Evolutionary conservation across 1,140 invertebrate genomes (phyloP).

Genomic region (Tribolium madens): DNA sequence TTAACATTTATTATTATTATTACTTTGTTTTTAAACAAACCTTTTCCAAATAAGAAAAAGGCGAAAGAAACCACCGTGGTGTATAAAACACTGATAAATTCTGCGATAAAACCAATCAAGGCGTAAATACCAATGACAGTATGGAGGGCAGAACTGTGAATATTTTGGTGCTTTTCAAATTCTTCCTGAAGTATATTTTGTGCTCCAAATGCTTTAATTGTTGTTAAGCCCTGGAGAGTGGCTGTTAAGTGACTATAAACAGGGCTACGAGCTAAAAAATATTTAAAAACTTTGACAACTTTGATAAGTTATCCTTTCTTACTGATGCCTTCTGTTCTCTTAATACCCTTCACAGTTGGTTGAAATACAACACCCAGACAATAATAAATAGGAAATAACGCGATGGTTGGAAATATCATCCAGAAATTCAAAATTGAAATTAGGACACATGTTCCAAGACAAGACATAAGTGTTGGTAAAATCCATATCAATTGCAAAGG

Average conservation of each 20-base stretch:
- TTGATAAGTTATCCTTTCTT: background rate
- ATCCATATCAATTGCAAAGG: conserved; percentile 76
- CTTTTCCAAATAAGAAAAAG: conserved; percentile 66
- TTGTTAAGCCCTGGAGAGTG: conserved; percentile 79
- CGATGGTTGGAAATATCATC: background rate
- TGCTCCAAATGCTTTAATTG: conserved; percentile 86
- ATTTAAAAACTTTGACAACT: background rate
- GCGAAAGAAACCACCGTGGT: conserved; percentile 69
- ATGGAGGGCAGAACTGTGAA: conserved; percentile 76
- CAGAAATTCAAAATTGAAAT: background rate
- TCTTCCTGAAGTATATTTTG: conserved; percentile 82
- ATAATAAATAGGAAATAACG: background rate
- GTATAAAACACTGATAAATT: conserved; percentile 78
- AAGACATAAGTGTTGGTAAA: conserved; percentile 30
- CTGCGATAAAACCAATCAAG: conserved; percentile 69
- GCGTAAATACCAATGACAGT: conserved; percentile 75
- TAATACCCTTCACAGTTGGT: background rate
- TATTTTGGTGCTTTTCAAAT: conserved; percentile 83
- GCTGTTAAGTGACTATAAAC: conserved; percentile 77
- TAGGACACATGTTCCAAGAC: background rate
- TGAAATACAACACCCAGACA: conserved; percentile 2
- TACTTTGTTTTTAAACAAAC: conserved; percentile 14
- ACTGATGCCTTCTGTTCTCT: conserved; percentile 12
- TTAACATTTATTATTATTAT: background rate
- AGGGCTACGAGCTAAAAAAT: conserved; percentile 67